These are phyloP conservation scores for Danaus plexippus DNA, from an alignment of 1,140 invertebrate genomes.

Conservation along the genomic window DNA sequence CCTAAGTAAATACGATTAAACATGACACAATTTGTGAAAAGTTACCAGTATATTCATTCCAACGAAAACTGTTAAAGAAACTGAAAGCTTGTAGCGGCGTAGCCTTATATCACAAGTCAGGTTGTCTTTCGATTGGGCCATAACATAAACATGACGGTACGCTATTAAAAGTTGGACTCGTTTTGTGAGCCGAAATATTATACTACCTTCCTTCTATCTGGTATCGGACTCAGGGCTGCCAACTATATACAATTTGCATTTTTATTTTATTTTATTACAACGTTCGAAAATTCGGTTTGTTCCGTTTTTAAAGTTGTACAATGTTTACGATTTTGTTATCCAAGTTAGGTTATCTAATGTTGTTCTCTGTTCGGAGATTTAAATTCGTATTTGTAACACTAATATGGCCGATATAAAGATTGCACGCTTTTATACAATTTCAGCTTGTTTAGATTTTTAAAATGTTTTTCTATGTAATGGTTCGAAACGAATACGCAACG, in stretches of 20 bases:
- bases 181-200: constrained; percentile 70
- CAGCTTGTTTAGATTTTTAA: constrained; percentile 2
- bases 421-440: constrained; percentile 3
- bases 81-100: constrained; percentile 33
- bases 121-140: constrained; percentile 43
- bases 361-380: constrained; percentile 31
- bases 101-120: constrained; percentile 37
- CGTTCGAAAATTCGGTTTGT: constrained; percentile 34
- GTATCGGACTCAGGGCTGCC: constrained; percentile 53
- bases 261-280: constrained; percentile 56
- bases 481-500: neutral
- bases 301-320: constrained; percentile 35
- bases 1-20: no score
- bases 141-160: constrained; percentile 67
- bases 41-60: no score
- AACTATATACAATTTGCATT: constrained; percentile 50
- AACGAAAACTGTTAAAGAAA: constrained; percentile 10
- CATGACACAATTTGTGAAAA: no score
- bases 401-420: constrained; percentile 13
- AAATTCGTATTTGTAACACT: constrained; percentile 23
- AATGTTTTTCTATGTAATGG: constrained; percentile 1
- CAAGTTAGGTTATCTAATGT: constrained; percentile 25
- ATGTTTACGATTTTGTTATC: constrained; percentile 43
- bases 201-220: constrained; percentile 60
- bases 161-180: constrained; percentile 71